Conservation (phyloP, 2,113 vertebrate species). For the Crocuta crocuta region DNA sequence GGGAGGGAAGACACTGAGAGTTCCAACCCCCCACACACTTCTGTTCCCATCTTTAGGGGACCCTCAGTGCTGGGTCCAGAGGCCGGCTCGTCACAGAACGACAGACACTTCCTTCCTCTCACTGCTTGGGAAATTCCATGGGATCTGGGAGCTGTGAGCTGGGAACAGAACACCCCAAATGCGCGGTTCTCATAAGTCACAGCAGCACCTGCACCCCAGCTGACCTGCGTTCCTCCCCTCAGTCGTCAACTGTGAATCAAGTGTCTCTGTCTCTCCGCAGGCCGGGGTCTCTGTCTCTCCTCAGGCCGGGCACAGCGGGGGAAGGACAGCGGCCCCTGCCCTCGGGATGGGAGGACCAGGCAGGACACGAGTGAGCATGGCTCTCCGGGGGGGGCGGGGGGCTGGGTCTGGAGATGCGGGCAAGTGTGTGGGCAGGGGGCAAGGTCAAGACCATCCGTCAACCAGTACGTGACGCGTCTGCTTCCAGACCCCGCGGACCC, state of each 20-base stretch:
- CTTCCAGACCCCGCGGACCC: background rate
- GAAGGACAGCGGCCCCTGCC: background rate
- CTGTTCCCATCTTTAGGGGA: background rate
- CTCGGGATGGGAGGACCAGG: background rate
- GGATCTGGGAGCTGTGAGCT: background rate
- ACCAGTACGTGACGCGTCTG: background rate
- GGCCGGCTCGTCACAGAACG: background rate
- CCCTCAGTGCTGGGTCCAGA: background rate
- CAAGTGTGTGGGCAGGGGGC: background rate
- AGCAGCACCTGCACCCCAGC: accelerated
- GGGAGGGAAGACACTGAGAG: background rate
- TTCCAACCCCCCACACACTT: background rate
- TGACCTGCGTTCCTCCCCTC: background rate
- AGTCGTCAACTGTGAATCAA: background rate
- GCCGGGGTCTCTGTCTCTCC: background rate
- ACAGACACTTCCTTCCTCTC: background rate
- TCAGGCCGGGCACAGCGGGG: accelerated
- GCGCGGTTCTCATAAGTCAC: background rate
- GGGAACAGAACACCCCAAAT: background rate
- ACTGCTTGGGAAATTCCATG: background rate
- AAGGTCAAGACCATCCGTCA: background rate
- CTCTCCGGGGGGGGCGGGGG: background rate
- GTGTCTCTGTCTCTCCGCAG: background rate
- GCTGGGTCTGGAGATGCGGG: background rate
- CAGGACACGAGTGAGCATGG: background rate